Conservation (phyloP, 64 coral and sea anemone species). For the Hydrozoanthus tunicans region DNA sequence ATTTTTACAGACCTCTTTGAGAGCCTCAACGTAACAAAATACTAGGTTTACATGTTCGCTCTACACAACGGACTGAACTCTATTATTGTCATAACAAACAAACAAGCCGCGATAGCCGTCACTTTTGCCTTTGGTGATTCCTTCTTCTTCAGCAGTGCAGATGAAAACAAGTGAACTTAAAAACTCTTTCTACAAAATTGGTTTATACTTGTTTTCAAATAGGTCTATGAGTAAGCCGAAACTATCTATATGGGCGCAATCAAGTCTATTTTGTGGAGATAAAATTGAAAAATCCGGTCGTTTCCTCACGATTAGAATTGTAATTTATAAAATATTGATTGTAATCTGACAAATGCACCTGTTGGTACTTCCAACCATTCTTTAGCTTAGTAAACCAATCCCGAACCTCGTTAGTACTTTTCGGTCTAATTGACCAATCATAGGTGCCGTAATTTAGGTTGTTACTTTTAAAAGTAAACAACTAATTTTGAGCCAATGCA, state of each 20-base stretch:
- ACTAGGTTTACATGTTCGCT: too few relatives aligned
- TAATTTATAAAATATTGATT: slow-evolving; percentile 56
- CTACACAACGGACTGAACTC: too few relatives aligned
- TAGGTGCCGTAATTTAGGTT: neutral
- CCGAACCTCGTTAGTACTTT: neutral
- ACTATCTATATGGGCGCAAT: neutral
- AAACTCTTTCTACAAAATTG: neutral
- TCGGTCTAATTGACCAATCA: slow-evolving; percentile 27
- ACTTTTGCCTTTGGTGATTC: too few relatives aligned
- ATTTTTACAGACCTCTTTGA: too few relatives aligned
- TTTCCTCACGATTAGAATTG: slow-evolving; percentile 25
- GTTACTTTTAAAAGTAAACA: slow-evolving; percentile 16
- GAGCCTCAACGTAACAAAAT: too few relatives aligned
- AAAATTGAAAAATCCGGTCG: slow-evolving; percentile 1
- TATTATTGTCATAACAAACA: too few relatives aligned
- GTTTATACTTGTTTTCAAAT: neutral
- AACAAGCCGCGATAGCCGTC: too few relatives aligned
- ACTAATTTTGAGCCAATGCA: slow-evolving; percentile 28
- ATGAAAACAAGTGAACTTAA: too few relatives aligned
- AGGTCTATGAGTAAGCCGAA: neutral
- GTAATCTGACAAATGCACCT: slow-evolving; percentile 37
- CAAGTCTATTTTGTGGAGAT: neutral
- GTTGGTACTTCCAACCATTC: neutral
- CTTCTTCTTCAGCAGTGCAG: too few relatives aligned
- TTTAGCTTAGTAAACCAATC: slow-evolving; percentile 18